Base-by-base conservation (phyloP, 2,888 invertebrate species). In the Cephus rjabovi region DNA sequence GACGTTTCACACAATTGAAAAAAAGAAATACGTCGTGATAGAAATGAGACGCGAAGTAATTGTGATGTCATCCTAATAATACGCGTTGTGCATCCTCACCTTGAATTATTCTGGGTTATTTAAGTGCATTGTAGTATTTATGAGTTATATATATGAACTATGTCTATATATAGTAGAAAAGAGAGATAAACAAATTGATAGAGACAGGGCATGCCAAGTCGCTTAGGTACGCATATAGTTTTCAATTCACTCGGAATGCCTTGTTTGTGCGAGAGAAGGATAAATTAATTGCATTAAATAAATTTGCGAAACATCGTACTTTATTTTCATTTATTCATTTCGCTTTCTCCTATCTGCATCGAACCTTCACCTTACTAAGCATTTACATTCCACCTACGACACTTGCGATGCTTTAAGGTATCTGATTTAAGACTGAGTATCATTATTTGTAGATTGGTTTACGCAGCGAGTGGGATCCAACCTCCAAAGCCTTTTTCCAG, bases 401-500 rank as follows among this genome's bases (percentile, higher is more conserved):
- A 40, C 15, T 23, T 23, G 40, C 40, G 6, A 23, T 23, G 4
- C 40, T 15, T 23, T 40, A 40, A 6, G 9, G 15, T 40, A 23
- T 40, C 23, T 40, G 23, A 56, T 9, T 56, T 56, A 56, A 56
- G 9, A 9, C 23, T 56, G 2, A 23, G 15, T 23, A 23, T 56
- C 23, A 23, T 56, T 56, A 56, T 23, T 23, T 23, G 23, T 56
- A 4, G 9, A 56, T 56, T 23, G 56, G 9, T 23, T 56, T 56
- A 56, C 56, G 34, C n/a, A 23, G 15, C 23, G 23, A 95, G 94
- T 12, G 94, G 93, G 68, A 92, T 90, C 98, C 98, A 98, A 0
- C 98, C 98, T 1, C 97, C 97, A 90, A 97, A 97, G 12, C 93
- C 94, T 69, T 92, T 92, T 88, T 97, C 97, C 71, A 98, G 90